A percentile compares a stretch with the other conserved stretches of the same genome.
These are phyloP conservation scores for Neomorphus geoffroyi DNA, from an alignment of 2,797 vertebrate species.

Conservation along the genomic window DNA sequence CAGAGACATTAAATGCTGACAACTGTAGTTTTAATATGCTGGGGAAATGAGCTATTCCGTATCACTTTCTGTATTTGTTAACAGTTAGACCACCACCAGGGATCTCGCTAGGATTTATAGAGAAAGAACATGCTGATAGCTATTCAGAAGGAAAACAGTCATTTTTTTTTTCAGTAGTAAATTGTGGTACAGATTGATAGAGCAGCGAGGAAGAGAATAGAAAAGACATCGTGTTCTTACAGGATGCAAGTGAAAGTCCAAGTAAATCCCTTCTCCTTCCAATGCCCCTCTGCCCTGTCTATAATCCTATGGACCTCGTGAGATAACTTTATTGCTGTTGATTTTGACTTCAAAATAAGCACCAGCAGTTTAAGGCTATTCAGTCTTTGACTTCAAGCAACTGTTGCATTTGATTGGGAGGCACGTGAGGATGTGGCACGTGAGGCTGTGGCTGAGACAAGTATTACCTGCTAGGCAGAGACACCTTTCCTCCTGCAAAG, in stretches of 20 bases:
- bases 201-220: background rate
- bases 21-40: constrained; percentile 66
- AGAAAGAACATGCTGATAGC: constrained; percentile 49
- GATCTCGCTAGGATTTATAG: constrained; percentile 61
- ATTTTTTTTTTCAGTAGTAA: constrained; percentile 26
- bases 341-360: background rate
- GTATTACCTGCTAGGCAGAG: too few species aligned
- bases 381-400: background rate
- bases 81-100: constrained; percentile 58
- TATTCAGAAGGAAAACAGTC: constrained; percentile 51
- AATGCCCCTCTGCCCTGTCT: background rate
- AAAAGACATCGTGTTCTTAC: background rate
- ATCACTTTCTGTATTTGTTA: constrained; percentile 65
- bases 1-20: constrained; percentile 61
- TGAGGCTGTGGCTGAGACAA: background rate
- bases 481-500: background rate
- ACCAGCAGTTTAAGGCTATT: background rate
- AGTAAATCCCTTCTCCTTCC: background rate
- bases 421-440: background rate
- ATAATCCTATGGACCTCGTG: background rate
- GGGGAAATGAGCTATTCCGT: constrained; percentile 62
- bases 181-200: constrained; percentile 38
- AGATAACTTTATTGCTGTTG: background rate
- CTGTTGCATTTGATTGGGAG: background rate
- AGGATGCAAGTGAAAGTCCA: background rate